Conservation (phyloP, 2,113 vertebrate species). For the Benitochromis conjunctus region DNA sequence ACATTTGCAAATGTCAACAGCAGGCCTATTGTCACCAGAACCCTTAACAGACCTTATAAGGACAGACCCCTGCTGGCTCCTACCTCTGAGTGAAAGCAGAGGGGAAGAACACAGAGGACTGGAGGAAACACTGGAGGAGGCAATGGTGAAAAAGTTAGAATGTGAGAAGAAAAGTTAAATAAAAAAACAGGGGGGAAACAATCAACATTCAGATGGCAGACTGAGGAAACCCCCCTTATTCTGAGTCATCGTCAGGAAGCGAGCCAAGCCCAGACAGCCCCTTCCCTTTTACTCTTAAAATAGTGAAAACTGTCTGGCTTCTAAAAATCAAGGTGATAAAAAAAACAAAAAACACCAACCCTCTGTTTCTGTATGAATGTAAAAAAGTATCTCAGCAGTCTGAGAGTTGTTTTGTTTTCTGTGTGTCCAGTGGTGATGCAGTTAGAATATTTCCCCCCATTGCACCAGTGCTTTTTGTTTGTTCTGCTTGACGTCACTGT, state of each 20-base stretch:
- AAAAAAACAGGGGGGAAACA: not conserved
- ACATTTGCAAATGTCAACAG: slow-evolving; percentile 3
- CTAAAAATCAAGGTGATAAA: slow-evolving; percentile 2
- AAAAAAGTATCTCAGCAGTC: not conserved
- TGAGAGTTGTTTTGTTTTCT: not conserved
- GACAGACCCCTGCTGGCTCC: slow-evolving; percentile 6
- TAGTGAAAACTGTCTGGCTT: not conserved
- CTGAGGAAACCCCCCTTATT: slow-evolving; percentile 35
- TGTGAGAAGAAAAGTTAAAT: not conserved
- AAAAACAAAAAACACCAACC: not conserved
- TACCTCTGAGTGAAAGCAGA: not conserved
- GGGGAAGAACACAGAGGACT: not conserved
- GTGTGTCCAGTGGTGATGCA: not conserved
- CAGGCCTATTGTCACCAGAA: slow-evolving; percentile 43
- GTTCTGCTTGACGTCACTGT: not conserved
- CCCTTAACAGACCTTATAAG: slow-evolving; percentile 52
- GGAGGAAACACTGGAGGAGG: not conserved
- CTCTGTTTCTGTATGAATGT: not conserved
- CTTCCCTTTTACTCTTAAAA: slow-evolving; percentile 20
- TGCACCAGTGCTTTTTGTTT: not conserved
- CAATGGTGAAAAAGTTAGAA: not conserved
- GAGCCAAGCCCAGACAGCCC: slow-evolving; percentile 48
- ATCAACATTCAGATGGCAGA: not conserved
- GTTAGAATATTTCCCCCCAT: not conserved
- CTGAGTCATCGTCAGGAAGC: slow-evolving; percentile 58